phyloP scores from a whole-genome alignment of 1,140 invertebrate species.

The Drosophila murphyi region DNA sequence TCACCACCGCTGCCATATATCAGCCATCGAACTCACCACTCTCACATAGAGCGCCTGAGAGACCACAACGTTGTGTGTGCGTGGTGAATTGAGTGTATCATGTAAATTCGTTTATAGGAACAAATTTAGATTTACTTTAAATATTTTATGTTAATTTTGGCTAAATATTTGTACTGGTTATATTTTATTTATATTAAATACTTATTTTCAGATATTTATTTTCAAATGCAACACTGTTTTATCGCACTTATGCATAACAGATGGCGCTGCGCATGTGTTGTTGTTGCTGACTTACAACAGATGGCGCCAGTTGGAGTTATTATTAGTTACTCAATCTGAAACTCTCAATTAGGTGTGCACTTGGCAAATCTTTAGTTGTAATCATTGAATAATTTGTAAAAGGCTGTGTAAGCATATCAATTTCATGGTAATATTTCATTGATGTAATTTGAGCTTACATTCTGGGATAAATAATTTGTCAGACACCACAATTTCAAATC shows the following conservation, averaged over 20 bases:
- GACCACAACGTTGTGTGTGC: neutral
- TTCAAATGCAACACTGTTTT: constrained; percentile 3
- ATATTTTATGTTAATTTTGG: neutral
- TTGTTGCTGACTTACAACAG: neutral
- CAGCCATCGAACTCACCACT: constrained; percentile 11
- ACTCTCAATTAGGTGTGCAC: neutral
- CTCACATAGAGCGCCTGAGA: constrained; percentile 1
- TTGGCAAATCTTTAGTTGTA: no score
- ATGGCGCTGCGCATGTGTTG: neutral
- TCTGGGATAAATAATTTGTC: neutral
- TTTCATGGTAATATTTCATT: neutral
- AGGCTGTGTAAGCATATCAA: no score
- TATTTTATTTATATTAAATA: neutral
- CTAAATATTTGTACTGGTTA: neutral
- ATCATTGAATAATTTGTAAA: constrained; percentile 1
- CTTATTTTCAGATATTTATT: neutral
- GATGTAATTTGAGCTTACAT: neutral
- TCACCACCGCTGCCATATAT: constrained; percentile 26
- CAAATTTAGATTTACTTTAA: neutral
- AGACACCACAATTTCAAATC: constrained; percentile 36
- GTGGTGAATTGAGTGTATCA: neutral
- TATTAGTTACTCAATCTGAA: neutral
- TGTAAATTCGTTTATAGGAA: neutral
- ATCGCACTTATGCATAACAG: neutral
- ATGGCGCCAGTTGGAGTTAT: constrained; percentile 4